Evolutionary conservation across 2,888 invertebrate genomes (phyloP).

Genomic region (Drosophila birchii): DNA sequence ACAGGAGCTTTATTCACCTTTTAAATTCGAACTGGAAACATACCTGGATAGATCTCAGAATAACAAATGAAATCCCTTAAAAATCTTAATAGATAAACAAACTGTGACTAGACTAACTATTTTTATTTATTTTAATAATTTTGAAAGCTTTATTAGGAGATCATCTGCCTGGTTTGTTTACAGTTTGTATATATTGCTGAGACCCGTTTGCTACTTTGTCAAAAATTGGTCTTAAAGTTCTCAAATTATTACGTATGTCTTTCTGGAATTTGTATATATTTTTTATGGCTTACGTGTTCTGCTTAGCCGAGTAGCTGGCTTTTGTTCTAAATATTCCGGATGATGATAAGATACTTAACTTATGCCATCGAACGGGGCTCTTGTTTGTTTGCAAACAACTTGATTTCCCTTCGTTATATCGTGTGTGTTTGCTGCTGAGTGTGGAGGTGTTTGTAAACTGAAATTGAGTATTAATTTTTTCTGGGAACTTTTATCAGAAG

Average conservation of each 20-base stretch:
- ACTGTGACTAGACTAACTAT: neutral
- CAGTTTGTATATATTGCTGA: neutral
- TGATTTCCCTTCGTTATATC: slow-evolving; percentile 20
- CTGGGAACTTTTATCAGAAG: slow-evolving; percentile 28
- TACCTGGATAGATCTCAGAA: neutral
- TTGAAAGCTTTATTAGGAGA: neutral
- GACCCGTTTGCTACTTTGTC: slow-evolving; percentile 18
- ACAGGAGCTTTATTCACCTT: neutral
- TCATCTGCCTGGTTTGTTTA: neutral
- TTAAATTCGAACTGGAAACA: neutral
- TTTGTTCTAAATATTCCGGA: slow-evolving; percentile 22
- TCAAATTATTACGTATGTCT: slow-evolving; percentile 15
- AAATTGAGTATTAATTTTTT: slow-evolving; percentile 18
- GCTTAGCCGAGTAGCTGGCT: slow-evolving; percentile 25
- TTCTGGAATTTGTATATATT: slow-evolving; percentile 30
- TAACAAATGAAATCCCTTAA: neutral
- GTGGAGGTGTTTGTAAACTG: slow-evolving; percentile 21
- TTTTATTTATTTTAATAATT: neutral
- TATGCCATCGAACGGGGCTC: slow-evolving; percentile 31
- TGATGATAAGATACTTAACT: slow-evolving; percentile 31
- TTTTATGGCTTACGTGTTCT: slow-evolving; percentile 25
- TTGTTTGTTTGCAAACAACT: slow-evolving; percentile 33
- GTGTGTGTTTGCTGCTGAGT: slow-evolving; percentile 11
- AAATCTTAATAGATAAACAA: neutral
- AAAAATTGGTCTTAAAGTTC: slow-evolving; percentile 6